Conservation (phyloP, 53 echinoderm and acorn worm species). For the Holothuria leucospilota region DNA sequence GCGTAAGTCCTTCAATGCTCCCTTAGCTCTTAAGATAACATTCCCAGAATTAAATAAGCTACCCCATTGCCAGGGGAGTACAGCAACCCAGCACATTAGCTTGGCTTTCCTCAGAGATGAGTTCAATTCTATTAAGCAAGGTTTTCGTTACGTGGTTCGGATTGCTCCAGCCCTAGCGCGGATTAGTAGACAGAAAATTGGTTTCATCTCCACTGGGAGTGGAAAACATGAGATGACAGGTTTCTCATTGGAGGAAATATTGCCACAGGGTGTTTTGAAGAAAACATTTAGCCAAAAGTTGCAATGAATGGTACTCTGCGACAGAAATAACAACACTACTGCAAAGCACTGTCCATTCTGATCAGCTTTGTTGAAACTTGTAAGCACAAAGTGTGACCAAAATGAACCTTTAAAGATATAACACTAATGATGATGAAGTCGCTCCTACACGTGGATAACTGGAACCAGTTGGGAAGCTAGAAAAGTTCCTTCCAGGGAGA, state of each 20-base stretch:
- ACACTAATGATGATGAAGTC: too few species aligned
- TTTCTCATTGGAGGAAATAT: slow-evolving; percentile 32
- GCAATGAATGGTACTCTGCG: too few species aligned
- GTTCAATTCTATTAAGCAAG: slow-evolving; percentile 9
- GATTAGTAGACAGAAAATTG: background rate
- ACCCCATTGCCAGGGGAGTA: background rate
- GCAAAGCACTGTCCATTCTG: too few species aligned
- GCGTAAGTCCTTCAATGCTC: too few species aligned
- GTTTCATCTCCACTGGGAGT: slow-evolving; percentile 10
- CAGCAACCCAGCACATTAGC: background rate
- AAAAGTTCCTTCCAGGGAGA: too few species aligned
- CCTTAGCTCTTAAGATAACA: slow-evolving; percentile 13
- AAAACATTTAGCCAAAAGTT: too few species aligned
- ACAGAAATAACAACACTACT: too few species aligned
- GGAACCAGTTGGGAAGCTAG: too few species aligned
- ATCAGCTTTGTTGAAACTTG: too few species aligned
- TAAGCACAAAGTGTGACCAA: too few species aligned
- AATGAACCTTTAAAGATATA: too few species aligned
- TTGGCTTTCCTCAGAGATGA: background rate
- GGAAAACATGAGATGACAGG: slow-evolving; percentile 20
- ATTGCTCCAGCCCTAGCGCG: background rate
- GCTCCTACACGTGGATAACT: too few species aligned
- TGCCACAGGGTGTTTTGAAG: slow-evolving; percentile 10
- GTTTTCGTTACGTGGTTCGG: background rate
- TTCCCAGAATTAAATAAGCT: slow-evolving; percentile 29